Base-by-base conservation (phyloP, 2,888 invertebrate genomes). In the Amiota minor region DNA sequence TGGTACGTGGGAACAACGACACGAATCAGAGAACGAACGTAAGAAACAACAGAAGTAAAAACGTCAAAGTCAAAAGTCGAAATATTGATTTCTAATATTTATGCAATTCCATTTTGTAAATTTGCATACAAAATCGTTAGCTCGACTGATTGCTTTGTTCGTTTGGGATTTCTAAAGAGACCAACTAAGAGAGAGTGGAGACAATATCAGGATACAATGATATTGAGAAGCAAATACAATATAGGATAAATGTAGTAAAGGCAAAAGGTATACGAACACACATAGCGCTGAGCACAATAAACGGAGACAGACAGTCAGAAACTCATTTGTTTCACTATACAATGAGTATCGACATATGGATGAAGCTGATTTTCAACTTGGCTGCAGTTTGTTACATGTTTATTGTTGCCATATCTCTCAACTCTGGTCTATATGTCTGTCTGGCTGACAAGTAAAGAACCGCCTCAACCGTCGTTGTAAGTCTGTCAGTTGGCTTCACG, bases 31-130 rank as follows among this genome's bases (percentile, higher is more conserved):
- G 18, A 59, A 59, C 59, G 59, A 59, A 3, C 56, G 8, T 8
- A 55, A 10, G n/a, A 12, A 53, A 53, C 2, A 12, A n/a, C 59
- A 56, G 45, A 35, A 56, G 68, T 53, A 11, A 56, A 67, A 56
- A 72, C 20, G 62, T 56, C 72, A 56, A 55, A 65, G 65, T 59
- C 64, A 50, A 70, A 62, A 73, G 64, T 59, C 56, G 56, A 64
- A 81, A 82, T 84, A 85, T 85, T 86, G 85, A 86, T 86, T 86
- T 84, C 80, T 80, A 83, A 85, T 86, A 85, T 85, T 85, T 85
- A 85, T 85, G 85, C 82, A 86, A 86, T 83, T 84, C 80, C 86
- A 85, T 84, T 85, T 84, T 77, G 79, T 79, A 83, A 83, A 86
- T 86, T 85, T 85, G 79, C 86, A 85, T 86, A 84, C 80, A 79